phyloP scores from a whole-genome alignment of 2,113 vertebrate species.

The Lophius piscatorius region DNA sequence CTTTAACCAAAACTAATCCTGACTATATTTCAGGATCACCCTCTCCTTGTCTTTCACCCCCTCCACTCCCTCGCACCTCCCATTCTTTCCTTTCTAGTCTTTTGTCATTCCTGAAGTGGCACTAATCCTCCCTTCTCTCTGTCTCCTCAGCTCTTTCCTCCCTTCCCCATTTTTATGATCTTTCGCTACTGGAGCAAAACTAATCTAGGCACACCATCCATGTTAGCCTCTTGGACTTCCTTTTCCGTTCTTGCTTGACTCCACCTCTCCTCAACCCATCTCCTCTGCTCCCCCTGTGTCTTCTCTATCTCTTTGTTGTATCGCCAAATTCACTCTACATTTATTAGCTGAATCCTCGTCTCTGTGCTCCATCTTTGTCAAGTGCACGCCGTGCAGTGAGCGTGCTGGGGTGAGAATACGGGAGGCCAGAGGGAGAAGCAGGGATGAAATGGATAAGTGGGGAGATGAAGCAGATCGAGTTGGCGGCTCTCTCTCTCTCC shows the following conservation, averaged over 20 bases:
- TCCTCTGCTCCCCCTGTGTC: conserved; percentile 21
- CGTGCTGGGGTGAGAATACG: conserved; percentile 45
- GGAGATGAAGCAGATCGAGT: conserved; percentile 62
- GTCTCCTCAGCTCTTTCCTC: conserved; percentile 75
- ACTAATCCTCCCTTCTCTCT: conserved; percentile 82
- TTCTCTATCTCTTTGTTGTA: conserved; percentile 39
- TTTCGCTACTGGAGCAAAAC: conserved; percentile 83
- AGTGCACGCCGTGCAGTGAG: conserved; percentile 38
- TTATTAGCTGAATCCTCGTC: conserved; percentile 8
- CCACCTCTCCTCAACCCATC: conserved; percentile 16
- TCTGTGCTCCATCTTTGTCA: conserved; percentile 45
- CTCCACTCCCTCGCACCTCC: conserved; percentile 24
- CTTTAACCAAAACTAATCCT: conserved; percentile 78
- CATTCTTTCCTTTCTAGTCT: conserved; percentile 62
- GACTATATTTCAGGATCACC: conserved; percentile 74
- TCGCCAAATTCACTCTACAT: conserved; percentile 32
- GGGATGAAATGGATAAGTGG: conserved; percentile 57
- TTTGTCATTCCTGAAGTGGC: conserved; percentile 82
- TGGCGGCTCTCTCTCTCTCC: conserved; percentile 45
- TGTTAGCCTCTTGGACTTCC: conserved; percentile 50
- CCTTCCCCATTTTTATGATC: conserved; percentile 81
- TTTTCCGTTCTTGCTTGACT: conserved; percentile 7
- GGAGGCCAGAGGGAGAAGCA: conserved; percentile 51
- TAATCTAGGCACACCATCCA: conserved; percentile 81
- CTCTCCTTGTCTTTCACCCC: conserved; percentile 47